phyloP scores from a whole-genome alignment of 1,140 invertebrate species.

The Tribolium castaneum region DNA sequence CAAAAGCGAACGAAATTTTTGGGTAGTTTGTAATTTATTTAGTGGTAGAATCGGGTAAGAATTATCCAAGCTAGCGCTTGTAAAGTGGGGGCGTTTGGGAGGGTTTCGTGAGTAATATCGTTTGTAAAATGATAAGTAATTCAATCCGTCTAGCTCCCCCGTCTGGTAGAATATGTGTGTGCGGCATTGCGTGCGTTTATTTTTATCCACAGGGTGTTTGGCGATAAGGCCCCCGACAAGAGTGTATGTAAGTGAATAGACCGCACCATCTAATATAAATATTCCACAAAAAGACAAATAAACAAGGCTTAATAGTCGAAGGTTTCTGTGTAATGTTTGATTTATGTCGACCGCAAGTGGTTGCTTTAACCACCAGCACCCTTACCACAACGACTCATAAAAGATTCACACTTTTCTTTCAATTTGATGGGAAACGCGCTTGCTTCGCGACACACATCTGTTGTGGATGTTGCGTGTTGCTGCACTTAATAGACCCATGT shows the following conservation, averaged over 20 bases:
- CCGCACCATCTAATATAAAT: conserved; percentile 32
- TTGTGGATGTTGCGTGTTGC: conserved; percentile 33
- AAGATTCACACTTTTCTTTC: conserved; percentile 38
- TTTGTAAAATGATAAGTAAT: conserved; percentile 43
- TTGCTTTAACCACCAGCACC: conserved; percentile 38
- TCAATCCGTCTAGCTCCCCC: conserved; percentile 37
- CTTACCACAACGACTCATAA: conserved; percentile 41
- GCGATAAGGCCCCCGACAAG: conserved; percentile 22
- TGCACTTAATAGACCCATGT: conserved; percentile 35
- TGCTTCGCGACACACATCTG: conserved; percentile 33
- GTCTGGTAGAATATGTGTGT: conserved; percentile 28
- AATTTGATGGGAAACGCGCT: conserved; percentile 32
- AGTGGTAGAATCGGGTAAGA: neutral
- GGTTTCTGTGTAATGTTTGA: conserved; percentile 38
- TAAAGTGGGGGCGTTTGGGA: conserved; percentile 37
- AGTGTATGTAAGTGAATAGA: conserved; percentile 13
- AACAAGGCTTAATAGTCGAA: conserved; percentile 18
- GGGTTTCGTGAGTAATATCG: conserved; percentile 40
- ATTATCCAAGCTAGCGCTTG: conserved; percentile 1
- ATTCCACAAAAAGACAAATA: conserved; percentile 36
- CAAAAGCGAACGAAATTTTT: neutral
- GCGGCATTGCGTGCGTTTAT: conserved; percentile 30
- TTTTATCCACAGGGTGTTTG: conserved; percentile 32
- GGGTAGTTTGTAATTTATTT: conserved; percentile 4
- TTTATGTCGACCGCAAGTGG: conserved; percentile 42